phyloP scores from a whole-genome alignment of 1,140 invertebrate genomes.

The Tribolium castaneum region DNA sequence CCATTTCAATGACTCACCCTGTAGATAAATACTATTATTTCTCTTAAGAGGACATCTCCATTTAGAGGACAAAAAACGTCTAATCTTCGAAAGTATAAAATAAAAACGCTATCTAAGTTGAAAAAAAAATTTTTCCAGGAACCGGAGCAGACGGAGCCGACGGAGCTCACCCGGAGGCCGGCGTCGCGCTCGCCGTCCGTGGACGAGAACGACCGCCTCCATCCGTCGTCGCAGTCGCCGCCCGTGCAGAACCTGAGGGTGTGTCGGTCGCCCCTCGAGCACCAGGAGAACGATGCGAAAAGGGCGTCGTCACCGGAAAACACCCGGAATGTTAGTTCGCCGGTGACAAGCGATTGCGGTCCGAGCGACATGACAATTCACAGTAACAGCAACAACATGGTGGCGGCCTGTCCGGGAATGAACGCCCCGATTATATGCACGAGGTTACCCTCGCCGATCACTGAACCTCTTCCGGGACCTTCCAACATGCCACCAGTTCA shows the following conservation, averaged over 20 bases:
- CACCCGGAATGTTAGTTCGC: constrained; percentile 63
- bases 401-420: constrained; percentile 39
- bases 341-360: constrained; percentile 50
- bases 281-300: constrained; percentile 51
- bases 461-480: constrained; percentile 78
- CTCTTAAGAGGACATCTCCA: too few relatives aligned
- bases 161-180: constrained; percentile 57
- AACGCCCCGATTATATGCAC: constrained; percentile 55
- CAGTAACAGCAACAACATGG: constrained; percentile 63
- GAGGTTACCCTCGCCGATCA: constrained; percentile 72
- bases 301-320: constrained; percentile 50
- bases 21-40: too few relatives aligned
- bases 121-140: constrained; percentile 39
- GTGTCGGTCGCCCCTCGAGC: constrained; percentile 50
- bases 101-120: too few relatives aligned
- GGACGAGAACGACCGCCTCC: constrained; percentile 36
- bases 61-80: too few relatives aligned
- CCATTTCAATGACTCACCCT: too few relatives aligned
- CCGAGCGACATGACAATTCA: constrained; percentile 71
- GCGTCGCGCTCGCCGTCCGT: background rate
- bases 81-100: too few relatives aligned
- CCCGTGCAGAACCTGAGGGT: constrained; percentile 45
- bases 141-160: constrained; percentile 62
- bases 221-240: background rate
- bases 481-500: constrained; percentile 85